Base-by-base conservation (phyloP, 1,140 invertebrate species). In the Nephotettix cincticeps region DNA sequence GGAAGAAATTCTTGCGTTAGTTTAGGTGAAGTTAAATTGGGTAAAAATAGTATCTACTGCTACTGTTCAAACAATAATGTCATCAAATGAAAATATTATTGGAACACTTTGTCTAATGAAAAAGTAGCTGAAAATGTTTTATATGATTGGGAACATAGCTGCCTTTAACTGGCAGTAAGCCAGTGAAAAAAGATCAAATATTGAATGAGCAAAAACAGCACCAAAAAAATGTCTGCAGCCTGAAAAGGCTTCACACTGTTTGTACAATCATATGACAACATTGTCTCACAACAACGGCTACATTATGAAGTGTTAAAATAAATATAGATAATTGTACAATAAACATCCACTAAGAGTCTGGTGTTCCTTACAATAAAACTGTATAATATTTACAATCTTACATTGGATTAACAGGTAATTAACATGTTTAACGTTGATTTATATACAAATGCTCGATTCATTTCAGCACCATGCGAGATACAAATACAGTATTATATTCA, bases 321-420 rank as follows among this genome's bases (percentile, higher is more conserved):
- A 51, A 51, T 51, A 51, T 51, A 51, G 47, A n/a, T 51, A 19
- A 51, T 21, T 17, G 47, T 9, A 51, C 21, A 51, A 51, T n/a
- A 51, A 4, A 9, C 21, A 51, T 51, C 14, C 47, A 17, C 14
- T 21, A 19, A 40, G 6, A 9, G 36, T 51, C 47, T 51, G 47
- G 47, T 51, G 47, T 51, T 51, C 47, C 47, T 51, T 51, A 51
- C 47, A 51, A 19, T 51, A 51, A 51, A 51, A 51, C 47, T 51
- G 47, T 51, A 40, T 40, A 40, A 9, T 40, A 40, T 40, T 6
- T 40, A 51, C 47, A 51, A 19, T 21, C 47, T 51, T 4, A 51
- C 21, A 51, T 17, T 19, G 47, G 6, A 40, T 9, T 17, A 51
- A 21, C 14, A 21, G 4, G 21, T 51, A 51, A 51, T 21, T 4